Percentiles rank a stretch among this genome's conserved stretches.
Conservation (phyloP, 2,888 invertebrate genomes). For the Entomobrya multifasciata region DNA sequence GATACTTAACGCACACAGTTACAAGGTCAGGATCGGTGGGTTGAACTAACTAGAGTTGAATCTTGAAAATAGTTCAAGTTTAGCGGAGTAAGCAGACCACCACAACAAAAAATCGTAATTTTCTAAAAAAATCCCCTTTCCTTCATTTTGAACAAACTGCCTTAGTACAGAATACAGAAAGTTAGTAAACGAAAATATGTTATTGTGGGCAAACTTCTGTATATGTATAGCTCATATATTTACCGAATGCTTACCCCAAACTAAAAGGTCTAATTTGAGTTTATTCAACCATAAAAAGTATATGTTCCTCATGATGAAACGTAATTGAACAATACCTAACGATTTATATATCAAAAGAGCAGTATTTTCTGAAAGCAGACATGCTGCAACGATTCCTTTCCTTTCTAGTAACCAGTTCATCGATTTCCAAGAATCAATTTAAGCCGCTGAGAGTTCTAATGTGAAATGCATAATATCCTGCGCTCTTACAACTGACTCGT, state of each 20-base stretch:
- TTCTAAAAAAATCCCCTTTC: no score
- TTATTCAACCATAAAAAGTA: constrained; percentile 47
- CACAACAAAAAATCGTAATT: no score
- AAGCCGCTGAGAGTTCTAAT: constrained; percentile 1
- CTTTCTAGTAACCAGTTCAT: background rate
- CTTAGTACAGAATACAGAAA: background rate
- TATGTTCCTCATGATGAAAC: constrained; percentile 14
- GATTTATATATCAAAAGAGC: constrained; percentile 28
- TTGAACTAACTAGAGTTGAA: constrained; percentile 1
- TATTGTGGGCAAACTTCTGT: background rate
- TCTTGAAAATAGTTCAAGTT: background rate
- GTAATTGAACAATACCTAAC: constrained; percentile 35
- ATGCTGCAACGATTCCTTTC: constrained; percentile 39
- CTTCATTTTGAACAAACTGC: background rate
- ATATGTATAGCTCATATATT: background rate
- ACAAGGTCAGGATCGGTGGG: constrained; percentile 20
- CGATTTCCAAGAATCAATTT: constrained; percentile 16
- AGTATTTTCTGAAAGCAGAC: background rate
- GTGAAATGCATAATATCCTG: background rate
- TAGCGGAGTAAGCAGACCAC: background rate
- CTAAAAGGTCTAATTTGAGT: constrained; percentile 45
- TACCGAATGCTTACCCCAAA: background rate
- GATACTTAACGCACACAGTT: background rate
- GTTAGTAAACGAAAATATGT: background rate
- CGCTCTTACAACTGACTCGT: no score